Conservation (phyloP, 2,888 invertebrate species). For the Agrochola lota region DNA sequence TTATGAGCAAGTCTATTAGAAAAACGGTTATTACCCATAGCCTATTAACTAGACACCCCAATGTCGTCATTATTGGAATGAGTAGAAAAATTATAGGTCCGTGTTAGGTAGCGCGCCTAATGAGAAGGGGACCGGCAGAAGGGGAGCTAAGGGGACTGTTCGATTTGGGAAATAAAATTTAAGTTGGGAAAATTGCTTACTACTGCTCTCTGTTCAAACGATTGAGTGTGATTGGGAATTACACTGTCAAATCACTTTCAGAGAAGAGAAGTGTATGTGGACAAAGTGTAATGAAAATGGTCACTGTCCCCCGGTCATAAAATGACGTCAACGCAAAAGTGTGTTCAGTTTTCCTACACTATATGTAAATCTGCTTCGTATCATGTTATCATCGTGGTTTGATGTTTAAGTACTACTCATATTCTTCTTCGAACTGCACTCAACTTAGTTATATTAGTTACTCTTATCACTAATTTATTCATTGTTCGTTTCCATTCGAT, state of each 20-base stretch:
- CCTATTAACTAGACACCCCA: slow-evolving; percentile 49
- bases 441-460: background rate
- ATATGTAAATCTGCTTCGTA: no score
- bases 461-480: background rate
- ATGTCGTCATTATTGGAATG: slow-evolving; percentile 54
- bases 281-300: background rate
- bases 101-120: slow-evolving; percentile 56
- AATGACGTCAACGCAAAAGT: background rate
- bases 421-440: background rate
- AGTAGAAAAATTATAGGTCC: slow-evolving; percentile 59
- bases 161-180: slow-evolving; percentile 13
- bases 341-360: background rate
- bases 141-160: slow-evolving; percentile 7
- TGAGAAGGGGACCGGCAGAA: slow-evolving; percentile 45
- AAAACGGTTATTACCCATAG: slow-evolving; percentile 51
- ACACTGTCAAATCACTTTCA: background rate
- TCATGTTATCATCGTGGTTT: background rate
- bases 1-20: slow-evolving; percentile 44
- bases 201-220: background rate
- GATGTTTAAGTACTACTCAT: background rate
- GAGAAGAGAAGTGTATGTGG: background rate
- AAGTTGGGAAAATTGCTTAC: slow-evolving; percentile 13
- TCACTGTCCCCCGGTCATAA: background rate
- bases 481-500: background rate
- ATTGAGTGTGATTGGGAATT: background rate